Conservation (phyloP, 1,140 invertebrate genomes). For the Lysiphlebus fabarum region DNA sequence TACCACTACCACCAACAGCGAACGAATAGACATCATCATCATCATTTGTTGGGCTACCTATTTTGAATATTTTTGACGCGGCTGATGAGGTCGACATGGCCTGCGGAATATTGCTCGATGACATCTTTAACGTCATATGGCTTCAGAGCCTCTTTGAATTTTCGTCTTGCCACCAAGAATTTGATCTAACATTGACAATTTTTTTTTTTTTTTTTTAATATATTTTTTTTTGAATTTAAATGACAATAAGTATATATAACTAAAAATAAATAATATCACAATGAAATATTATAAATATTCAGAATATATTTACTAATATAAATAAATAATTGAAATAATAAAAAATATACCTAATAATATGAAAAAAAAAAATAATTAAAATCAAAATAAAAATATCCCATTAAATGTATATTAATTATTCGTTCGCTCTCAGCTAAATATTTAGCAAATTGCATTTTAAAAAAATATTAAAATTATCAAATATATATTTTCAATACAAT, state of each 20-base stretch:
- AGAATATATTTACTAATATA: too few species aligned
- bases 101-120: conserved; percentile 94
- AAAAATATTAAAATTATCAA: neutral
- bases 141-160: conserved; percentile 93
- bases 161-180: conserved; percentile 89
- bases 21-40: conserved; percentile 23
- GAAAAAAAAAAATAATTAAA: neutral
- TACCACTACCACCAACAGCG: conserved; percentile 23
- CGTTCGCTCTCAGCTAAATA: conserved; percentile 20
- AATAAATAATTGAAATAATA: neutral
- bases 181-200: conserved; percentile 68
- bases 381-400: neutral
- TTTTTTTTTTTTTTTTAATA: too few species aligned
- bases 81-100: conserved; percentile 85
- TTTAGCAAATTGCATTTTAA: too few species aligned
- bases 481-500: conserved; percentile 4
- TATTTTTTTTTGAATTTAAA: too few species aligned
- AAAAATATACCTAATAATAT: neutral
- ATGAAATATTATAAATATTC: too few species aligned
- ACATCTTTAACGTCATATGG: conserved; percentile 97
- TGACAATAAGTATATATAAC: too few species aligned
- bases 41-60: conserved; percentile 60
- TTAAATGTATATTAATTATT: conserved; percentile 4
- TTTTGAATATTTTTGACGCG: conserved; percentile 85
- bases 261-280: too few species aligned